Base-by-base conservation (phyloP, 2,113 vertebrate species). In the Apus apus region DNA sequence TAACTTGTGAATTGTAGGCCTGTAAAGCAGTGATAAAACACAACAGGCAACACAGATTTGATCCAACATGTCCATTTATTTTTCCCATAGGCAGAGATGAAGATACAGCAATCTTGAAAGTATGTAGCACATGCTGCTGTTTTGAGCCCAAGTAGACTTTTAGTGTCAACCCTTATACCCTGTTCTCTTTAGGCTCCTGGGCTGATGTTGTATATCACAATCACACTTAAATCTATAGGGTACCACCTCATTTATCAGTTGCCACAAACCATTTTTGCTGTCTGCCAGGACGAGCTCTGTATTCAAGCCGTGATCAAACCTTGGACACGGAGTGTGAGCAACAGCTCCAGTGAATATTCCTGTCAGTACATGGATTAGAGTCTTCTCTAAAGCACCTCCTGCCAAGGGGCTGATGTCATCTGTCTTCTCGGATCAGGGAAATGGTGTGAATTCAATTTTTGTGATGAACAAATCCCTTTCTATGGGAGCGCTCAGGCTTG, bases 181-280 rank as follows among this genome's bases (percentile, higher is more conserved):
- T 53, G 5, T 84, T 70, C 70, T 64, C 29, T 15, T 11, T 5
- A 36, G 87, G 79, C 80, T 95, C 90, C 77, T 51, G 3, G 82
- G 91, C 95, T 88, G 78, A 91, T 91, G 92, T 88, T 85, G 66
- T 30, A 79, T 89, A 94, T 97, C 97, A 88, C 76, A 88, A 93
- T 97, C 94, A 56, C 60, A 45, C 96, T 97, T 85, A 89, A 81
- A 95, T 96, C 93, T 81, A 58, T 95, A 93, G 95, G 94, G 89
- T 94, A 13, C 96, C 96, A 95, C 97, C 95, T 98, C 97, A 91
- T 98, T 97, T 93, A 93, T 98, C 98, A 97, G 89, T 97, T 97
- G 94, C 91, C 97, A 94, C 75, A 64, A 38, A 89, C 91, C 85
- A 15, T 91, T 94, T 93, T 13, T 48, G 84, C 94, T 97, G 96